phyloP scores from a whole-genome alignment of 2,113 vertebrate genomes.

The Lipophrys pholis region DNA sequence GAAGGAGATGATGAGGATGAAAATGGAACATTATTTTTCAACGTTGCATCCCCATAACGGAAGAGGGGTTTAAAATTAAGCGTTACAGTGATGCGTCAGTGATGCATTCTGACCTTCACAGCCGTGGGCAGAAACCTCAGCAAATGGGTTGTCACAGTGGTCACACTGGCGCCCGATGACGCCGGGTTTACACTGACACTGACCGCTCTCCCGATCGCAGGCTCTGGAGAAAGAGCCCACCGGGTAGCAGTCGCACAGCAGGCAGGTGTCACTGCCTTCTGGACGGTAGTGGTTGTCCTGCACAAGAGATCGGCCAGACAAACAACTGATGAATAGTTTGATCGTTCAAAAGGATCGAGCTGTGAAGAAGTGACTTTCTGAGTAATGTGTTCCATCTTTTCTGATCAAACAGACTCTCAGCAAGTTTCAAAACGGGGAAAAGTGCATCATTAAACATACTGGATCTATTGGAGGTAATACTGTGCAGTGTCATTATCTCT shows the following conservation, averaged over 20 bases:
- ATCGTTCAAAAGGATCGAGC: too few species aligned
- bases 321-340: neutral
- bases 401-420: too few species aligned
- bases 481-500: too few species aligned
- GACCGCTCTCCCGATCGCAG: conserved; percentile 88
- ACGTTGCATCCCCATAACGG: conserved; percentile 11
- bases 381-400: too few species aligned
- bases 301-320: conserved; percentile 19
- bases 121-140: conserved; percentile 92
- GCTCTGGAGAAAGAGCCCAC: conserved; percentile 91
- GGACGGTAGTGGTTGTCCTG: conserved; percentile 95
- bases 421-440: too few species aligned
- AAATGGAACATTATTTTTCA: conserved; percentile 14
- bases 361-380: too few species aligned
- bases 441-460: too few species aligned
- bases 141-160: conserved; percentile 96
- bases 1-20: conserved; percentile 33
- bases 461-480: too few species aligned
- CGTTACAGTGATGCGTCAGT: neutral
- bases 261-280: conserved; percentile 81
- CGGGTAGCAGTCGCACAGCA: conserved; percentile 93
- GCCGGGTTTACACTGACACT: conserved; percentile 93
- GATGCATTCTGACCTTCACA: conserved; percentile 89
- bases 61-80: neutral
- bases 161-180: conserved; percentile 96